A percentile compares a stretch with the other conserved stretches of the same genome.
These are phyloP conservation scores for Dorcus parallelipipedus DNA, from an alignment of 2,888 invertebrate genomes.

Conservation along the genomic window DNA sequence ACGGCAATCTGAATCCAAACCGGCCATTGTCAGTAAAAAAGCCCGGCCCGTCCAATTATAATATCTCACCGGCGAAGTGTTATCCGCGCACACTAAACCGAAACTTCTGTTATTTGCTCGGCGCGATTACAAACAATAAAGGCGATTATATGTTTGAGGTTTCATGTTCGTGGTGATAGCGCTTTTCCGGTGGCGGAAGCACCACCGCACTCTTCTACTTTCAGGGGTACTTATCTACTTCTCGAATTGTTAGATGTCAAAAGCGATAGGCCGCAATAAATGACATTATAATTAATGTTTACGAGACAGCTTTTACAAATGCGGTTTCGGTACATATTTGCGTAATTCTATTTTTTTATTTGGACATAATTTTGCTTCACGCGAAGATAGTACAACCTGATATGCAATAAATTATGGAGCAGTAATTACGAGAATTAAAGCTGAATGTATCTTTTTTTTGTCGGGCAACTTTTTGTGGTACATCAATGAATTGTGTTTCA, in stretches of 20 bases:
- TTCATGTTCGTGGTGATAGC: neutral
- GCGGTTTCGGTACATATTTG: too few relatives aligned
- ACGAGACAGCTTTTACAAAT: too few relatives aligned
- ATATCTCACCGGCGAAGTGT: conserved; percentile 6
- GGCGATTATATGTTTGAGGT: neutral
- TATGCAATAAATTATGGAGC: too few relatives aligned
- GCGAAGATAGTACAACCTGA: too few relatives aligned
- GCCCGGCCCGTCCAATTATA: conserved; percentile 12
- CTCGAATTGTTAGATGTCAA: neutral
- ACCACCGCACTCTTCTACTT: neutral
- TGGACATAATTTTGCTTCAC: too few relatives aligned
- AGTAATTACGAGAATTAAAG: too few relatives aligned
- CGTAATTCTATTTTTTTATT: too few relatives aligned
- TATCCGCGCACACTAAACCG: conserved; percentile 4
- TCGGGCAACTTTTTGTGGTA: too few relatives aligned
- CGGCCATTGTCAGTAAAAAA: conserved; percentile 15
- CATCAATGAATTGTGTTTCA: too few relatives aligned
- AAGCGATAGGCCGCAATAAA: neutral
- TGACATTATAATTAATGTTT: neutral
- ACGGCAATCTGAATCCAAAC: conserved; percentile 13
- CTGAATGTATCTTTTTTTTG: too few relatives aligned
- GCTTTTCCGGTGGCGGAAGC: neutral
- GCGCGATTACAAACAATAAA: conserved; percentile 1
- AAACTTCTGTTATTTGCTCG: conserved; percentile 3
- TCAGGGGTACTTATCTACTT: neutral